A percentile compares a stretch with the other conserved stretches of the same genome.
These are phyloP conservation scores for Diprion similis DNA, from an alignment of 1,140 invertebrate genomes.

Conservation along the genomic window DNA sequence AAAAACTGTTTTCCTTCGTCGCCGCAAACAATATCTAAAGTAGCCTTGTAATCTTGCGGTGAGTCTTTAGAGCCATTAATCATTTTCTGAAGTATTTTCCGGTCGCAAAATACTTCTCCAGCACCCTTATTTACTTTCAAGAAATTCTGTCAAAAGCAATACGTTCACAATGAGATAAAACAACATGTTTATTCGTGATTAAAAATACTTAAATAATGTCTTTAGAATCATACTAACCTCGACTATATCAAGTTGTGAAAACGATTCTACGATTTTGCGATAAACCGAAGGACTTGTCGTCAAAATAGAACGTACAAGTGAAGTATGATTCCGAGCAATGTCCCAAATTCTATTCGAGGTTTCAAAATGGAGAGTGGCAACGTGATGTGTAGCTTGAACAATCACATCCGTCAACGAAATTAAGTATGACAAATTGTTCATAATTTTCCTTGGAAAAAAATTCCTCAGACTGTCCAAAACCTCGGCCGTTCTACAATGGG, in stretches of 20 bases:
- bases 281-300: constrained; percentile 42
- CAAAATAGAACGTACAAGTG: constrained; percentile 43
- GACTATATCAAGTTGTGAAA: constrained; percentile 40
- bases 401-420: constrained; percentile 43
- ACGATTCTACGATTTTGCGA: constrained; percentile 39
- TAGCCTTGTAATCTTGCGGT: constrained; percentile 24
- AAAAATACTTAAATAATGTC: neutral
- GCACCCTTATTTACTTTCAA: constrained; percentile 50
- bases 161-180: neutral
- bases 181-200: neutral
- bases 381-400: constrained; percentile 44
- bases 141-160: constrained; percentile 47
- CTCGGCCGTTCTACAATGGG: constrained; percentile 34
- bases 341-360: constrained; percentile 37
- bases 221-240: constrained; percentile 33
- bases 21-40: constrained; percentile 56
- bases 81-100: constrained; percentile 55
- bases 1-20: constrained; percentile 61
- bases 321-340: constrained; percentile 37
- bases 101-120: constrained; percentile 60
- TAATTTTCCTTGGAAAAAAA: constrained; percentile 40
- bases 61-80: constrained; percentile 52
- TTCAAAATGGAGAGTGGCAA: constrained; percentile 45
- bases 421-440: constrained; percentile 43
- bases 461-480: constrained; percentile 39